A percentile compares a stretch with the other conserved stretches of the same genome.
Conservation (phyloP, 2,113 vertebrate species). For the Azemiops feae region DNA sequence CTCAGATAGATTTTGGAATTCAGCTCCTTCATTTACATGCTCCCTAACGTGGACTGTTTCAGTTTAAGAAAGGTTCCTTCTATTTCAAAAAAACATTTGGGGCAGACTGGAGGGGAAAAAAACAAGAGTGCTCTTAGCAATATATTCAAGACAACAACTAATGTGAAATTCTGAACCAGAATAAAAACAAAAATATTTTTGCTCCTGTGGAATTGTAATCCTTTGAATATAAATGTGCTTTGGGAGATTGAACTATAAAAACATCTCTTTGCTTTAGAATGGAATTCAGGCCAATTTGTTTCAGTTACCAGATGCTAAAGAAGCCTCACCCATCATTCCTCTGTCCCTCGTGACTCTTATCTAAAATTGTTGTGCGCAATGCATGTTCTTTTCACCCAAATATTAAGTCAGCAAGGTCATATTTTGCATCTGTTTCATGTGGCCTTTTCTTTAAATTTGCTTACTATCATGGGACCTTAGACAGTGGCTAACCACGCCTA, state of each 20-base stretch:
- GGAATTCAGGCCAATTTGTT: slow-evolving; percentile 28
- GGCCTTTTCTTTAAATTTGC: slow-evolving; percentile 28
- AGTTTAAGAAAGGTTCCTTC: slow-evolving; percentile 15
- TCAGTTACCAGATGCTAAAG: slow-evolving; percentile 13
- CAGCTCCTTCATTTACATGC: background rate
- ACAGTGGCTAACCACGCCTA: background rate
- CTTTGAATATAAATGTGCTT: slow-evolving; percentile 41
- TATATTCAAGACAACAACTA: slow-evolving; percentile 40
- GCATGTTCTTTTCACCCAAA: slow-evolving; percentile 26
- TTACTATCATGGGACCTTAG: background rate
- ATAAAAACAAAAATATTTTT: slow-evolving; percentile 5
- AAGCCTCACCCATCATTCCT: slow-evolving; percentile 13
- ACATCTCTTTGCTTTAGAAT: slow-evolving; percentile 37
- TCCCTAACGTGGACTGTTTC: slow-evolving; percentile 30
- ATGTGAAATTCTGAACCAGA: slow-evolving; percentile 32
- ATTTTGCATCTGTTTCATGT: slow-evolving; percentile 11
- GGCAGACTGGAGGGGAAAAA: slow-evolving; percentile 1
- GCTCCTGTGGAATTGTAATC: slow-evolving; percentile 49
- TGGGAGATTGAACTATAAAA: slow-evolving; percentile 41
- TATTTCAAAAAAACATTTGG: slow-evolving; percentile 5
- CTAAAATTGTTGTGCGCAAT: background rate
- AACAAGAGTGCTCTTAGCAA: slow-evolving; percentile 4
- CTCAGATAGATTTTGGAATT: background rate
- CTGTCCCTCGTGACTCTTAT: slow-evolving; percentile 11
- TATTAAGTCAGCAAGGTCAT: background rate